A percentile compares a stretch with the other conserved stretches of the same genome.
Conservation (phyloP, 2,113 vertebrate species). For the Notechis scutatus region DNA sequence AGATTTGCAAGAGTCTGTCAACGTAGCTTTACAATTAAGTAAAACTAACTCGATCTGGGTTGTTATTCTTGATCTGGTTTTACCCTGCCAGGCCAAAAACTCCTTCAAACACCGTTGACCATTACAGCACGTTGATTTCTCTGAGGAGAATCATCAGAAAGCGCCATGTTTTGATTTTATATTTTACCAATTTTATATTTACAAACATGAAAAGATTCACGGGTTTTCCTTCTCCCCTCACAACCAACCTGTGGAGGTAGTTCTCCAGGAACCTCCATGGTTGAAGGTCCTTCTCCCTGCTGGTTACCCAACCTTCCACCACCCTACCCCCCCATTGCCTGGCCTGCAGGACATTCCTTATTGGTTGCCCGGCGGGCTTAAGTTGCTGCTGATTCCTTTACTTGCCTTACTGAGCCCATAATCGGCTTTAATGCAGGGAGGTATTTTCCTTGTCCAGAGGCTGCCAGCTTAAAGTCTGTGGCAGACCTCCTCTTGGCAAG, state of each 20-base stretch:
- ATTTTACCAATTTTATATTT: background rate
- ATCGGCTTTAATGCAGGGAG: background rate
- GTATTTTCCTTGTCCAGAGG: background rate
- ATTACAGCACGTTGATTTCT: background rate
- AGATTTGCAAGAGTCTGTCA: background rate
- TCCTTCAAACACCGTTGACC: too few relatives aligned
- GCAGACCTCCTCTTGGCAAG: background rate
- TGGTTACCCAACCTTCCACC: background rate
- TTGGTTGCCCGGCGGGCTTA: conserved; percentile 42
- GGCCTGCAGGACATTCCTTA: rapidly evolving
- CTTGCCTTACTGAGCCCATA: conserved; percentile 6
- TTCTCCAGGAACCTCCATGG: background rate
- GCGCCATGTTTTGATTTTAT: background rate
- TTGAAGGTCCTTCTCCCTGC: background rate
- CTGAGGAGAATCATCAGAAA: background rate
- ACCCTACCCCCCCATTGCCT: background rate
- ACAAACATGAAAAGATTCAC: background rate
- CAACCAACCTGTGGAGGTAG: background rate
- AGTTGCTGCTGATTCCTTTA: background rate
- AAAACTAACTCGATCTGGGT: background rate
- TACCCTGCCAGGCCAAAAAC: background rate
- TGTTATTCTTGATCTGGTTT: background rate
- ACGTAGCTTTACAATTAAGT: background rate
- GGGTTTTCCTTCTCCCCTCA: background rate
- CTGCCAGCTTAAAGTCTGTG: conserved; percentile 43